These are phyloP conservation scores for Aurelia aurita DNA, from an alignment of 30 jellyfish, hydroid and myxozoan species.

Conservation along the genomic window DNA sequence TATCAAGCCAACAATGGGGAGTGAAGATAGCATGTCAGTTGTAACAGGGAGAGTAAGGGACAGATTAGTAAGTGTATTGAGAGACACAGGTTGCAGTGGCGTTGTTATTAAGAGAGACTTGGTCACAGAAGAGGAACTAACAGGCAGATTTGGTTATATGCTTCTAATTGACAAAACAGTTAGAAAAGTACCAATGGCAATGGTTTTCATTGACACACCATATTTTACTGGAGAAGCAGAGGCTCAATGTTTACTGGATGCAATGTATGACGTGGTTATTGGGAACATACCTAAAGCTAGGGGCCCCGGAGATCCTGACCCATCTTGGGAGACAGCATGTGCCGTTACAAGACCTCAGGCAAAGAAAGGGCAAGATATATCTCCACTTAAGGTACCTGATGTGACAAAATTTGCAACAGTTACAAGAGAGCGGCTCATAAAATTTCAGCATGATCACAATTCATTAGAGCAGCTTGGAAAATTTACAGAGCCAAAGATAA, in stretches of 20 bases:
- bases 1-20: constrained; percentile 21
- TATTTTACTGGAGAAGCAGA: constrained; percentile 26
- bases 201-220: constrained; percentile 24
- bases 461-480: too few relatives aligned
- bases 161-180: constrained; percentile 20
- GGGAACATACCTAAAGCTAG: constrained; percentile 37
- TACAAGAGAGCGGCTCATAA: too few relatives aligned
- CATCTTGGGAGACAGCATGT: too few relatives aligned
- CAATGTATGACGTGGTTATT: constrained; percentile 41
- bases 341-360: constrained; percentile 47
- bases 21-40: constrained; percentile 37
- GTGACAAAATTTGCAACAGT: too few relatives aligned
- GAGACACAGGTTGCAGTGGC: constrained; percentile 47
- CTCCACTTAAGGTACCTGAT: too few relatives aligned
- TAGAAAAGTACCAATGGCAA: constrained; percentile 34
- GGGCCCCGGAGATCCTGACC: constrained; percentile 55
- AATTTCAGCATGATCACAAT: too few relatives aligned
- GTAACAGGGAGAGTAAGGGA: constrained; percentile 53
- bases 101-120: constrained; percentile 32
- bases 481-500: too few relatives aligned
- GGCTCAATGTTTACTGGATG: constrained; percentile 40
- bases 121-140: constrained; percentile 16
- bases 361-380: constrained; percentile 49
- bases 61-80: constrained; percentile 23
- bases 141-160: constrained; percentile 27